Evolutionary conservation across 2,888 invertebrate species (phyloP), one percentile per base, ranked within the genome.

Genomic region (Thymelicus sylvestris): DNA sequence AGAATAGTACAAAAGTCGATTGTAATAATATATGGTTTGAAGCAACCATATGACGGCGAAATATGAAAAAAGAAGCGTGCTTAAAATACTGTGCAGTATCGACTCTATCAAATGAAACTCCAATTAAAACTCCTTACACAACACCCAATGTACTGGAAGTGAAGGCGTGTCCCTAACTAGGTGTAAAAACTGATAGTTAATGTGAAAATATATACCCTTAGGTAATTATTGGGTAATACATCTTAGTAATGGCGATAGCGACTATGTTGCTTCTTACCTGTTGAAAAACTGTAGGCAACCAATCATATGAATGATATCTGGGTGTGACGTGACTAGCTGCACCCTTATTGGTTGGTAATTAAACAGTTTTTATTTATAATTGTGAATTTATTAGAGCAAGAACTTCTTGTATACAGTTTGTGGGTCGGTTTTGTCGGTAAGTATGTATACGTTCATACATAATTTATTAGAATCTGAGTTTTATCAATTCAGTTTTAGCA

Each of bases 191-290:
- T 48, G 24, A 63, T 15, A 39, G 19, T 15, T 48, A 63, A 63
- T 63, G 48, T 48, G 62, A 48, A 48, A 63, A 63, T 63, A n/a
- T 61, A 15, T 61, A 48, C 47, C 19, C 48, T 63, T 48, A 19
- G 48, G 48, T 63, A 64, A 38, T 64, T 64, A 64, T 52, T 64
- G 38, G 64, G 15, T 64, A 50, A 50, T 50, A 48, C 24, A 7
- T 48, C 31, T 63, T 8, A 7, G 48, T 31, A 63, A 63, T 48
- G 48, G 48, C 47, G 48, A 48, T 48, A 63, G 48, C n/a, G 0
- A 44, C 44, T 24, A 63, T 63, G 62, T 63, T 48, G 48, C 62
- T 5, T 44, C 44, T 19, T 10, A 47, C 62, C 24, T n/a, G 10
- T 64, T 39, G 31, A 48, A 52, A 64, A 64, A 64, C 50, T 52